Percentiles rank a stretch among this genome's conserved stretches.
Evolutionary conservation across 2,888 invertebrate species (phyloP).

Genomic region (Pandemis cinnamomeana): DNA sequence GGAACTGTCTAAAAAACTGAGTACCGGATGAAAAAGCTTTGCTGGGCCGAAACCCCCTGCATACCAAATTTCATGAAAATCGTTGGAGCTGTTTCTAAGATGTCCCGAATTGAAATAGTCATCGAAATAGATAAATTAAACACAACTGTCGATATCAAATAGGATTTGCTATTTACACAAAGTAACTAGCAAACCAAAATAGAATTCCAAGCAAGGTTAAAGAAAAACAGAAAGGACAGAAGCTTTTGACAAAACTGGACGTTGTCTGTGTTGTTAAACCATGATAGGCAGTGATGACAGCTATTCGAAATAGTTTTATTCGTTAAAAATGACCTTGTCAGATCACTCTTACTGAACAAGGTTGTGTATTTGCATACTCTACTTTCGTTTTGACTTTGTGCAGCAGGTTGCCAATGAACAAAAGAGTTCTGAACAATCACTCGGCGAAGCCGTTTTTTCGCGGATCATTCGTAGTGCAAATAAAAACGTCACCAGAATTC

Average conservation of each 20-base stretch:
- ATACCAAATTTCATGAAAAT: too few relatives aligned
- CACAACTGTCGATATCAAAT: neutral
- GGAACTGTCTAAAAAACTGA: too few relatives aligned
- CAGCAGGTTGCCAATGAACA: conserved; percentile 14
- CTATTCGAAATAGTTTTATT: neutral
- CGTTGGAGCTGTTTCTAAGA: too few relatives aligned
- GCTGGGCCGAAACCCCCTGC: too few relatives aligned
- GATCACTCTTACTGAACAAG: conserved; percentile 30
- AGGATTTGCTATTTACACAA: neutral
- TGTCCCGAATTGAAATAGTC: neutral
- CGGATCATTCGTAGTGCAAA: neutral
- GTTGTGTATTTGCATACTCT: conserved; percentile 13
- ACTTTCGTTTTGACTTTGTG: conserved; percentile 6
- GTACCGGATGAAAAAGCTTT: too few relatives aligned
- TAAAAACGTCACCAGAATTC: neutral
- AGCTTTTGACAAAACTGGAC: neutral
- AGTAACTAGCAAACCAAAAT: conserved; percentile 12
- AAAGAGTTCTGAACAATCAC: neutral
- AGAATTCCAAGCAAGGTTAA: conserved; percentile 23
- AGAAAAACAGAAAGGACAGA: neutral
- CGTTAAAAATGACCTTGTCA: conserved; percentile 12
- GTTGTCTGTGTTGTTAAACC: neutral
- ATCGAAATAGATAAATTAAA: too few relatives aligned
- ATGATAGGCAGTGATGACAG: neutral
- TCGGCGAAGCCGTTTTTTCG: neutral